phyloP scores from a whole-genome alignment of 1,140 invertebrate genomes.

The Caenorhabditis tropicalis region DNA sequence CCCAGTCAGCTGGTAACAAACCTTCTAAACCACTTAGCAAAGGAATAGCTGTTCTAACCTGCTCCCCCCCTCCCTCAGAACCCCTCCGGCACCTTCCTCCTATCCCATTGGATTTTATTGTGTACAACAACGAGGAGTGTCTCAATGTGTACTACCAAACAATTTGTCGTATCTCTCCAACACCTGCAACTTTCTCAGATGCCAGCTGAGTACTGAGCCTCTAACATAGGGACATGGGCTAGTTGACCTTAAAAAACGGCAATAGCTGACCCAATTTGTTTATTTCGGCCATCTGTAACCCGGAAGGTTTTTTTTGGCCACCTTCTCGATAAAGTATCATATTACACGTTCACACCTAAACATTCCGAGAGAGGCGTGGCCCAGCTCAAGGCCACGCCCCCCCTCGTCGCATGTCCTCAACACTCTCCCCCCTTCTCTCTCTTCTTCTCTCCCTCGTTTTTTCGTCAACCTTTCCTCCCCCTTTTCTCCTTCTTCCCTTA shows the following conservation, averaged over 20 bases:
- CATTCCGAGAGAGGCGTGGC: not conserved
- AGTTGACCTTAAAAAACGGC: no score
- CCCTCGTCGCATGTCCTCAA: not conserved
- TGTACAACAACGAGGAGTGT: not conserved
- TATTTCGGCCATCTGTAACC: not conserved
- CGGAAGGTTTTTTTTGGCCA: not conserved
- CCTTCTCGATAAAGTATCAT: not conserved
- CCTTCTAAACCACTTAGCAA: not conserved
- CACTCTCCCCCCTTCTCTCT: not conserved
- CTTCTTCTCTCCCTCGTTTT: not conserved
- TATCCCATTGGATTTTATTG: not conserved
- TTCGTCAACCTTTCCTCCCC: no score
- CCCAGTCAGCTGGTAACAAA: no score
- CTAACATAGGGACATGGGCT: no score
- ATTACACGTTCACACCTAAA: not conserved
- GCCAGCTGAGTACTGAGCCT: not conserved
- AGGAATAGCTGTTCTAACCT: no score
- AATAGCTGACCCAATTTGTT: no score
- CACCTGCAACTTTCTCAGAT: conserved; percentile 31
- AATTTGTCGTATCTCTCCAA: conserved; percentile 12
- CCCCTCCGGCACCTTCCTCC: not conserved
- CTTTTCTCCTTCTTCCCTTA: no score
- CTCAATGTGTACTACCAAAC: conserved; percentile 4
- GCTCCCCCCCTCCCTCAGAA: not conserved
- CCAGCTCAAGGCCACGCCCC: not conserved